Base-by-base conservation (phyloP, 2,797 vertebrate genomes). In the Lepilemur ruficaudatus region DNA sequence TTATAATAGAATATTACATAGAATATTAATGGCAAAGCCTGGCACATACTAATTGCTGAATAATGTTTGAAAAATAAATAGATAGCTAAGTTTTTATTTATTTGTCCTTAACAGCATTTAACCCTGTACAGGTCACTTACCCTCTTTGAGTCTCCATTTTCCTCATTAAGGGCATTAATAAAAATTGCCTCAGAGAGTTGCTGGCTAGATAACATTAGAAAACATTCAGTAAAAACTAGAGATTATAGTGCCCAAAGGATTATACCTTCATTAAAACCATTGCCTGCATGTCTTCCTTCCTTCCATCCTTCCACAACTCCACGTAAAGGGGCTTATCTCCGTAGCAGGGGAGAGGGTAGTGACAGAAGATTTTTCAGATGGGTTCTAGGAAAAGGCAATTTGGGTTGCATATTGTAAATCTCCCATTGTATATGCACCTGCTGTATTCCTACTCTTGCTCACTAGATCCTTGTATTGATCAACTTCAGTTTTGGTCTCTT, bases 141-240 rank as follows among this genome's bases (percentile, higher is more conserved):
- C 22, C 50, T 8, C 59, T 55, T 83, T 55, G 38, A 69, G 2
- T 48, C 43, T 85, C 11, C 35, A 50, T 85, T 85, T 87, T 72
- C 28, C 57, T 59, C 46, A 43, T 50, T 28, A 91, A 63, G 48
- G 11, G 3, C 23, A 17, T 57, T 88, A 69, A 69, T 90, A 93
- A 95, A 94, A 84, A 81, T 91, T 41, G 83, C 50, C 38, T 94
- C n/a, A 79, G 46, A 91, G 38, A 88, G 30, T 61, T 70, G 14
- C 14, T 41, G 30, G 22, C 2, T 89, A 69, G 41, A 69, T 75
- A 32, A 23, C 20, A 84, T 35, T 75, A 55, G 38, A 87, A 89
- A 95, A 92, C 76, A 79, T 18, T 75, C 23, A 84, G 55, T 69
- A 48, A 73, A 95, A 76, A 23, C 7, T 48, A 25, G 59, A 14